Percentiles rank a stretch among this genome's conserved stretches.
These are phyloP conservation scores for Cebidichthys violaceus DNA, from an alignment of 2,113 vertebrate species.

Conservation along the genomic window DNA sequence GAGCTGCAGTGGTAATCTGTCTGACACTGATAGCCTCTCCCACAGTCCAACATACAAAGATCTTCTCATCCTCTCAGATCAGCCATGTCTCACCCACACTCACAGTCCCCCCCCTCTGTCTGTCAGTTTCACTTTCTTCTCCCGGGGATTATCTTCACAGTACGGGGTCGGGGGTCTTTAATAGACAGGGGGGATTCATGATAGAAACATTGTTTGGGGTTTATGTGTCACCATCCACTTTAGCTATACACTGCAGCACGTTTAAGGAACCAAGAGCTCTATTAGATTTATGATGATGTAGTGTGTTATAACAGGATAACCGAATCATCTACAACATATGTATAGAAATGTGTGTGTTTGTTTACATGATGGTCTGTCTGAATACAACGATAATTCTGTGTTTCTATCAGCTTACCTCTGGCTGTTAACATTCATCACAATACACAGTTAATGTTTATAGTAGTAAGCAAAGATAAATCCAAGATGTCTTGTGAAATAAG, in stretches of 20 bases:
- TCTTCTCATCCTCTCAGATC: constrained; percentile 36
- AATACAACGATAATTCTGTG: not conserved
- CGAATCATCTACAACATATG: not conserved
- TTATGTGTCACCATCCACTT: constrained; percentile 40
- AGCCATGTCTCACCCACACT: constrained; percentile 18
- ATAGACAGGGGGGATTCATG: constrained; percentile 28
- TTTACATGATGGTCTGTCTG: not conserved
- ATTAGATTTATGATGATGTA: not conserved
- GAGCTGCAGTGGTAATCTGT: constrained; percentile 45
- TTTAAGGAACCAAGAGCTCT: constrained; percentile 20
- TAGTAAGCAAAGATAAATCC: not conserved
- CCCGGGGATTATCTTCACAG: constrained; percentile 62
- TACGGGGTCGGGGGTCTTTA: constrained; percentile 40
- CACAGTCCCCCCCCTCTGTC: not conserved
- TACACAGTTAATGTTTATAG: not conserved
- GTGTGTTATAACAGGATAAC: not conserved
- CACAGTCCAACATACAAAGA: constrained; percentile 27
- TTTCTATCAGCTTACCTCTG: not conserved
- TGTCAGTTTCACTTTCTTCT: constrained; percentile 26
- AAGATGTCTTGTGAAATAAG: not conserved
- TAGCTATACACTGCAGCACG: constrained; percentile 7
- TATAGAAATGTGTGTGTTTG: not conserved
- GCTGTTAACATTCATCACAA: not conserved
- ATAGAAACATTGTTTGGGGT: constrained; percentile 48
- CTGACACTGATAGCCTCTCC: constrained; percentile 48